These are phyloP conservation scores for Karalla daura DNA, from an alignment of 2,797 vertebrate genomes.

Conservation along the genomic window DNA sequence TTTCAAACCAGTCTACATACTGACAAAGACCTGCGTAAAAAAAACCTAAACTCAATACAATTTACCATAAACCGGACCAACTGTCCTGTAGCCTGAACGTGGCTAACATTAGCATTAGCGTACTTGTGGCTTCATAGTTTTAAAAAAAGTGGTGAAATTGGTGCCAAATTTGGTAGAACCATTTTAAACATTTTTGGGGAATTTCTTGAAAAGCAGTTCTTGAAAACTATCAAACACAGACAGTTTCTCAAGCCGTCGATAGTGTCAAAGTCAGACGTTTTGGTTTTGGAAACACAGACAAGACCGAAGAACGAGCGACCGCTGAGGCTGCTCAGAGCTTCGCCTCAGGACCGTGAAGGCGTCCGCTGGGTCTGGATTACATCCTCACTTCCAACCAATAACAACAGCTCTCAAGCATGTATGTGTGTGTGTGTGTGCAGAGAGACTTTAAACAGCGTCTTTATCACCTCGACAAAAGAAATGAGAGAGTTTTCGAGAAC, in stretches of 20 bases:
- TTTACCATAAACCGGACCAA: too few species aligned
- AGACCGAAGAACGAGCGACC: conserved; percentile 6
- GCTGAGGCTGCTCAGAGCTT: not conserved
- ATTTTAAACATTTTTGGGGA: not conserved
- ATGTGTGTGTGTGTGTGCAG: not conserved
- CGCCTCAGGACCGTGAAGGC: not conserved
- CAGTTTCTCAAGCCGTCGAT: too few species aligned
- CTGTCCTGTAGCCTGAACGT: too few species aligned
- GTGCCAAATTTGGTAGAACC: too few species aligned
- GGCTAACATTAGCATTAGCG: too few species aligned
- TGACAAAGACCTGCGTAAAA: too few species aligned
- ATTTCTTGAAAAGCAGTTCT: not conserved
- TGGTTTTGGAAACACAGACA: not conserved
- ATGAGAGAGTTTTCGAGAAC: conserved; percentile 1
- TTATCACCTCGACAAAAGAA: conserved; percentile 19
- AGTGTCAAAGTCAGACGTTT: not conserved
- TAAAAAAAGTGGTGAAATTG: too few species aligned
- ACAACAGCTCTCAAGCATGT: not conserved
- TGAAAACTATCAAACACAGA: not conserved
- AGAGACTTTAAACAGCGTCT: not conserved
- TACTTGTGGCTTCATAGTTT: too few species aligned
- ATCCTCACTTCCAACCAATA: not conserved
- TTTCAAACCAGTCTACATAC: too few species aligned
- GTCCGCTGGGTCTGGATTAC: conserved; percentile 10
- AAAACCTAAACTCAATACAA: too few species aligned